These are phyloP conservation scores for Microplitis manilae DNA, from an alignment of 2,888 invertebrate species.

Conservation along the genomic window DNA sequence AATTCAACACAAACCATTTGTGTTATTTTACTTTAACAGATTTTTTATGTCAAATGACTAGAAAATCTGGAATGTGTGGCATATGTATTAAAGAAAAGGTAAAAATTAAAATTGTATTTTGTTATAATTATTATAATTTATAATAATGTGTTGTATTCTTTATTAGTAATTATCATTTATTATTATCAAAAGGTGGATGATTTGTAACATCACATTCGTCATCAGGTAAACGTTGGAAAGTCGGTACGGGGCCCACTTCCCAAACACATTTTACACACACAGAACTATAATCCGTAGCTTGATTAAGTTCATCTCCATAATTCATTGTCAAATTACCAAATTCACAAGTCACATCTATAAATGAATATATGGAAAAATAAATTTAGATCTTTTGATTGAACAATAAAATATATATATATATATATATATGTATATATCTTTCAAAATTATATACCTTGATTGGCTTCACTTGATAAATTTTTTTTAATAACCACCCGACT, in stretches of 20 bases:
- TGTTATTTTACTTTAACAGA: no score
- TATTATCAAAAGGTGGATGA: slow-evolving; percentile 10
- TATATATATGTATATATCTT: not conserved
- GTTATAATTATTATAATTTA: no score
- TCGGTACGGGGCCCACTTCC: slow-evolving; percentile 53
- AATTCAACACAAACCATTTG: no score
- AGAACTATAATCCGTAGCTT: slow-evolving; percentile 34
- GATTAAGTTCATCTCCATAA: slow-evolving; percentile 48
- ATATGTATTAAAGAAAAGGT: no score
- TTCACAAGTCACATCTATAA: slow-evolving; percentile 42
- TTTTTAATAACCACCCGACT: not conserved
- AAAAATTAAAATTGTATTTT: no score
- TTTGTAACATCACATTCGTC: slow-evolving; percentile 42
- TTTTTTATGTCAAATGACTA: no score
- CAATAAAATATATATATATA: no score
- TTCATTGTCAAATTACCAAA: slow-evolving; percentile 51
- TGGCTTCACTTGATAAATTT: not conserved
- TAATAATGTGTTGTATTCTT: no score
- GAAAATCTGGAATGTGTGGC: no score
- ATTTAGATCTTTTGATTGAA: not conserved
- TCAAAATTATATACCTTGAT: not conserved
- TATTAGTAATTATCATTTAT: no score
- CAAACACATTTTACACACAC: slow-evolving; percentile 49
- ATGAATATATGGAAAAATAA: not conserved
- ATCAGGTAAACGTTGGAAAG: slow-evolving; percentile 45